These are phyloP conservation scores for Gymnosoma rotundatum DNA, from an alignment of 2,888 invertebrate genomes.

Conservation along the genomic window DNA sequence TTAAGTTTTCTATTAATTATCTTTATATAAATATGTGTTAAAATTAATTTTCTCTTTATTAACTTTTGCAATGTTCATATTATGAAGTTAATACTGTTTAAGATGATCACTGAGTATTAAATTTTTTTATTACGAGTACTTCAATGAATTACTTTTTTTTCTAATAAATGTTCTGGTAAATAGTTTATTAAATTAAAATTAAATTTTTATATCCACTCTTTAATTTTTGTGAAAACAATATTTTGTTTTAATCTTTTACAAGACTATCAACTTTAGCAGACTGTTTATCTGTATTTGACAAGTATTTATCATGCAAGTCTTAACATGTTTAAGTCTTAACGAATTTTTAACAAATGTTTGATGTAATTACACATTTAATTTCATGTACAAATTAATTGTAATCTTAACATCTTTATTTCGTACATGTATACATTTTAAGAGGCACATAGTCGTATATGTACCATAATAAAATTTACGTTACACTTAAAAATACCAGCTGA, in stretches of 20 bases:
- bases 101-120: no score
- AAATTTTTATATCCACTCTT: constrained; percentile 3
- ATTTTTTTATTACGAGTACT: no score
- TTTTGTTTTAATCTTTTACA: constrained; percentile 23
- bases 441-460: not conserved
- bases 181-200: no score
- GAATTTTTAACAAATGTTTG: constrained; percentile 46
- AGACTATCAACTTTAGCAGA: constrained; percentile 18
- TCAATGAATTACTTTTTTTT: no score
- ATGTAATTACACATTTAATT: constrained; percentile 70
- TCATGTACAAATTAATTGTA: constrained; percentile 69
- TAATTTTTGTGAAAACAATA: constrained; percentile 10
- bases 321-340: constrained; percentile 42
- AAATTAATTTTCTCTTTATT: no score
- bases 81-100: no score
- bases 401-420: constrained; percentile 58
- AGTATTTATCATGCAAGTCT: constrained; percentile 61
- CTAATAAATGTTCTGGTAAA: no score
- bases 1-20: no score
- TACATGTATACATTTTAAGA: constrained; percentile 5
- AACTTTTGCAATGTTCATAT: no score
- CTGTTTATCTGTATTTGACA: constrained; percentile 57
- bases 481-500: not conserved
- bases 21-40: no score
- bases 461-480: not conserved